A percentile compares a stretch with the other conserved stretches of the same genome.
Evolutionary conservation across 1,140 invertebrate genomes (phyloP).

Genomic region (Belonocnema kinseyi): DNA sequence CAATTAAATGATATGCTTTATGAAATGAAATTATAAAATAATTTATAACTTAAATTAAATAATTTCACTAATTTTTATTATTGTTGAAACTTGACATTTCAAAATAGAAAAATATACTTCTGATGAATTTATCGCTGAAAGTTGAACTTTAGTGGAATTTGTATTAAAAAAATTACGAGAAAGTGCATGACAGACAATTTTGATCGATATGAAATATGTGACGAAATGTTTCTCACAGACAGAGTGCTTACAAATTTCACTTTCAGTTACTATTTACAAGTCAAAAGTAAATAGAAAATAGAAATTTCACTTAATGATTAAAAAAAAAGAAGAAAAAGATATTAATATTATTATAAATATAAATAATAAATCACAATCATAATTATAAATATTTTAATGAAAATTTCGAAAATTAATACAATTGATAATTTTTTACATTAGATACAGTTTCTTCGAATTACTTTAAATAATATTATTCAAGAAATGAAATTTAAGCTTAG

Average conservation of each 20-base stretch:
- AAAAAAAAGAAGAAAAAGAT: not conserved
- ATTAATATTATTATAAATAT: not conserved
- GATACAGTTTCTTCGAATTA: too few species aligned
- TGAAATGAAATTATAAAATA: too few species aligned
- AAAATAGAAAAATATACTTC: too few species aligned
- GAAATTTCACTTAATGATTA: not conserved
- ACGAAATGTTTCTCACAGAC: not conserved
- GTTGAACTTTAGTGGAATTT: not conserved
- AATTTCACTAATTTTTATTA: too few species aligned
- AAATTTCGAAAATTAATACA: too few species aligned
- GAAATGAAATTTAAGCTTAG: too few species aligned
- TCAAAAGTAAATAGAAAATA: slow-evolving; percentile 6
- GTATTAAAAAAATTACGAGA: not conserved
- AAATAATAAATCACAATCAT: not conserved
- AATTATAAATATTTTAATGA: not conserved
- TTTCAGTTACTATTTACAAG: not conserved
- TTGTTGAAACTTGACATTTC: too few species aligned
- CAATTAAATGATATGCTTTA: too few species aligned
- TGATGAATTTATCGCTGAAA: not conserved
- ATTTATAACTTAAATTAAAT: too few species aligned
- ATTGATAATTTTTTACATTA: too few species aligned
- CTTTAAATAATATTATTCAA: too few species aligned
- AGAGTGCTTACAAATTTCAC: not conserved
- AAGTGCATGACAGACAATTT: slow-evolving; percentile 10
- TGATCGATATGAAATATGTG: not conserved